A percentile compares a stretch with the other conserved stretches of the same genome.
Evolutionary conservation across 2,888 invertebrate species (phyloP).

Genomic region (Cephalotes varians): DNA sequence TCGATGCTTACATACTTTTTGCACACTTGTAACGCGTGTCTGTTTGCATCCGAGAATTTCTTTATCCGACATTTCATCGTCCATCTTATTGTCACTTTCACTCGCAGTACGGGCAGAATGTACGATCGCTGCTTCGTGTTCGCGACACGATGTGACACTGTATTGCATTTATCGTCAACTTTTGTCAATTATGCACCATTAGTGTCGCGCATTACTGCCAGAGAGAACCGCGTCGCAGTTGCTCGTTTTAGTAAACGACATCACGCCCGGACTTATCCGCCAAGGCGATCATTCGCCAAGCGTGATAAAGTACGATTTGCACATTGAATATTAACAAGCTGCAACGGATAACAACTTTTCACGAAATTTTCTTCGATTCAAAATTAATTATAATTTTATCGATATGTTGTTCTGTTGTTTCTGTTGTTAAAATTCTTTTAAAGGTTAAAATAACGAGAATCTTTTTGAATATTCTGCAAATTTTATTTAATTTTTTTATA

Average conservation of each 20-base stretch:
- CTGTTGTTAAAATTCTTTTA: not conserved
- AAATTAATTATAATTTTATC: not conserved
- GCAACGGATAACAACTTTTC: not conserved
- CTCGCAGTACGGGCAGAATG: not conserved
- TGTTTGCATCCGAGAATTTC: constrained; percentile 4
- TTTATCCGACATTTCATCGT: constrained; percentile 12
- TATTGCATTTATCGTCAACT: not conserved
- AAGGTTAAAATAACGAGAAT: not conserved
- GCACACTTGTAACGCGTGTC: not conserved
- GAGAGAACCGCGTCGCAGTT: constrained; percentile 15
- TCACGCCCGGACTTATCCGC: not conserved
- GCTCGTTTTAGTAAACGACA: constrained; percentile 50
- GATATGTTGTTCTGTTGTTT: too few species aligned
- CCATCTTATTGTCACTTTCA: not conserved
- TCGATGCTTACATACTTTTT: not conserved
- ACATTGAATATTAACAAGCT: constrained; percentile 26
- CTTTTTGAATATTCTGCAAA: not conserved
- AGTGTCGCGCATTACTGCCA: constrained; percentile 32
- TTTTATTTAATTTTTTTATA: not conserved
- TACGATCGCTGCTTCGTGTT: not conserved
- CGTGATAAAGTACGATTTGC: constrained; percentile 28
- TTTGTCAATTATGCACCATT: constrained; percentile 49
- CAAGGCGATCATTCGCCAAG: constrained; percentile 56
- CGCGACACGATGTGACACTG: not conserved
- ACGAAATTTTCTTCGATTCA: not conserved